phyloP scores from a whole-genome alignment of 2,797 vertebrate species.

The Pseudochirops cupreus region DNA sequence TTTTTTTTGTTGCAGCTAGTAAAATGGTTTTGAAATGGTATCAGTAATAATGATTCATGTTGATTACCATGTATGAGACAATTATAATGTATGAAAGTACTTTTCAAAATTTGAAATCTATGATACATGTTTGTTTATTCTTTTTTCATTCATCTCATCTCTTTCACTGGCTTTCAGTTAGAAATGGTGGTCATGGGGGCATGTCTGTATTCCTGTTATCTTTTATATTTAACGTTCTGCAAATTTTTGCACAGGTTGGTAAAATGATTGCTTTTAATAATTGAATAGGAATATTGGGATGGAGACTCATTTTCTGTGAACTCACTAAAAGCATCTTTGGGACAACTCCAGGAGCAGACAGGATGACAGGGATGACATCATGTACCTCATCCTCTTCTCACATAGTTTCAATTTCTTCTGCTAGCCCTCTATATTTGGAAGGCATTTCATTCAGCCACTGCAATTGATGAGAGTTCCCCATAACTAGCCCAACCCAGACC shows the following conservation, averaged over 20 bases:
- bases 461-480: not conserved
- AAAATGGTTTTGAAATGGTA: constrained; percentile 77
- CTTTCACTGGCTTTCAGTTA: not conserved
- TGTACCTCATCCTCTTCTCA: not conserved
- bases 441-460: not conserved
- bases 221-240: not conserved
- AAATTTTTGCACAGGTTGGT: not conserved
- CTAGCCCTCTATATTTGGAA: not conserved
- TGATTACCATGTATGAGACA: not conserved
- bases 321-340: constrained; percentile 5
- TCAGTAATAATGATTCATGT: not conserved
- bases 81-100: not conserved
- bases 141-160: not conserved
- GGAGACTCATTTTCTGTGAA: not conserved
- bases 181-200: not conserved
- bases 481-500: not conserved
- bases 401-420: not conserved
- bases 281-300: not conserved
- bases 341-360: not conserved
- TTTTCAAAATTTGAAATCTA: not conserved
- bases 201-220: not conserved
- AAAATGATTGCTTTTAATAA: constrained; percentile 2
- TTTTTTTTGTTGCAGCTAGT: constrained; percentile 68
- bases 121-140: not conserved
- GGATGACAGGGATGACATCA: not conserved